Evolutionary conservation across 2,888 invertebrate genomes (phyloP).

Genomic region (Harmothoe impar): DNA sequence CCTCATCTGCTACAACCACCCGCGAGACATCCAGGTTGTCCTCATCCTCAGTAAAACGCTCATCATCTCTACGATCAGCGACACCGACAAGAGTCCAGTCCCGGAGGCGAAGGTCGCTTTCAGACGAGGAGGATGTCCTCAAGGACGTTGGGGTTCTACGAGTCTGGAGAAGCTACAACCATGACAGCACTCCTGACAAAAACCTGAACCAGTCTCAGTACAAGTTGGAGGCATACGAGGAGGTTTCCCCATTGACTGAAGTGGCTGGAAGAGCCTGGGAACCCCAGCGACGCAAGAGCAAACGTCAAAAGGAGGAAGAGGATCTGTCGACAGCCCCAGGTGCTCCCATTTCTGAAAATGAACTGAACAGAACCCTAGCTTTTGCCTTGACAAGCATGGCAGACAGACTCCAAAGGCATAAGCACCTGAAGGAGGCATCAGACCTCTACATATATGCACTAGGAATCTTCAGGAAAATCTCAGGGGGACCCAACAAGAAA

Average conservation of each 20-base stretch:
- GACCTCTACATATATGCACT: conserved; percentile 70
- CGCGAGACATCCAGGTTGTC: background rate
- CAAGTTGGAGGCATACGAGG: conserved; percentile 69
- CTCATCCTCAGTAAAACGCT: background rate
- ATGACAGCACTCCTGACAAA: conserved; percentile 58
- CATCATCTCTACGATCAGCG: conserved; percentile 17
- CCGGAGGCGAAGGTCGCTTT: background rate
- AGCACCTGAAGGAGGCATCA: conserved; percentile 59
- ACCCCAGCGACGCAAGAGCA: background rate
- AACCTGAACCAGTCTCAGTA: conserved; percentile 44
- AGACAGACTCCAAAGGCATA: conserved; percentile 38
- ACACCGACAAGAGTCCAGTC: conserved; percentile 2
- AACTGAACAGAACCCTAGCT: conserved; percentile 59
- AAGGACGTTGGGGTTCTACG: conserved; percentile 19
- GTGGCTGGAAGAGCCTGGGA: conserved; percentile 38
- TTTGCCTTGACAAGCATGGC: conserved; percentile 58
- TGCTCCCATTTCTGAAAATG: conserved; percentile 46
- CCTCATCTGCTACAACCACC: background rate
- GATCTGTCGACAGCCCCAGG: background rate
- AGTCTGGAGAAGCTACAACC: conserved; percentile 62
- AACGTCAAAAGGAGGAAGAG: background rate
- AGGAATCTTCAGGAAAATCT: conserved; percentile 65
- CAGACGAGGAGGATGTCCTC: conserved; percentile 43
- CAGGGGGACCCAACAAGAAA: conserved; percentile 1
- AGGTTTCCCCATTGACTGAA: conserved; percentile 70